Percentiles rank a stretch among this genome's conserved stretches.
These are phyloP conservation scores for Pristionchus arcanus DNA, from an alignment of 2,888 invertebrate genomes.

Conservation along the genomic window DNA sequence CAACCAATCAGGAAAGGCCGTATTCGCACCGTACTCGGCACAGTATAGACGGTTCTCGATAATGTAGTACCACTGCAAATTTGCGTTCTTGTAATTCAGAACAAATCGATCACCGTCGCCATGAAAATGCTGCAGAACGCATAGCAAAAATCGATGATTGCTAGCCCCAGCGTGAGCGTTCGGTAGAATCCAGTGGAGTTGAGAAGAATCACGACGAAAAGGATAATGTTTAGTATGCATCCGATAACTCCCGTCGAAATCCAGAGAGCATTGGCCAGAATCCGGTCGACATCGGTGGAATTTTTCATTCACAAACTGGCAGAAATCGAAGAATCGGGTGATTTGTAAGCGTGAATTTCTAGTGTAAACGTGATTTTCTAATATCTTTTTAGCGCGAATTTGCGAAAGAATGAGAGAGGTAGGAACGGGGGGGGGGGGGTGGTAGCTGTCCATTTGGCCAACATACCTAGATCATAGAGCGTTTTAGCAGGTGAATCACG, in stretches of 20 bases:
- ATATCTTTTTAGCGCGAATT: too few relatives aligned
- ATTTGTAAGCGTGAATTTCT: too few relatives aligned
- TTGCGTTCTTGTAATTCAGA: background rate
- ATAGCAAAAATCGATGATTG: background rate
- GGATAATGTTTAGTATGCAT: background rate
- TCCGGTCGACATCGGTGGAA: background rate
- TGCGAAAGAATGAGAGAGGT: too few relatives aligned
- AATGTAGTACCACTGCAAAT: constrained; percentile 20
- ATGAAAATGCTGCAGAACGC: constrained; percentile 4
- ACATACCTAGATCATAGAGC: too few relatives aligned
- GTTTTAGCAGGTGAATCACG: too few relatives aligned
- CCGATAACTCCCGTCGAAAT: background rate
- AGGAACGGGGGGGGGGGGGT: too few relatives aligned
- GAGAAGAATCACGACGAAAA: background rate
- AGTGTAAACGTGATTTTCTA: too few relatives aligned
- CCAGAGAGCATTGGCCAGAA: background rate
- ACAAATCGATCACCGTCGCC: constrained; percentile 24
- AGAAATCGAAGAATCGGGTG: too few relatives aligned
- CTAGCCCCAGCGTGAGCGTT: background rate
- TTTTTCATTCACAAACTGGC: too few relatives aligned
- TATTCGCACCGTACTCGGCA: background rate
- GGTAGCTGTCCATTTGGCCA: too few relatives aligned
- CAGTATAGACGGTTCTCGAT: background rate
- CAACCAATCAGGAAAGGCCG: background rate
- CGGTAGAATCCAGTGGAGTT: constrained; percentile 2